A percentile compares a stretch with the other conserved stretches of the same genome.
Evolutionary conservation across 2,113 vertebrate species (phyloP).

Genomic region (Vulpes lagopus): DNA sequence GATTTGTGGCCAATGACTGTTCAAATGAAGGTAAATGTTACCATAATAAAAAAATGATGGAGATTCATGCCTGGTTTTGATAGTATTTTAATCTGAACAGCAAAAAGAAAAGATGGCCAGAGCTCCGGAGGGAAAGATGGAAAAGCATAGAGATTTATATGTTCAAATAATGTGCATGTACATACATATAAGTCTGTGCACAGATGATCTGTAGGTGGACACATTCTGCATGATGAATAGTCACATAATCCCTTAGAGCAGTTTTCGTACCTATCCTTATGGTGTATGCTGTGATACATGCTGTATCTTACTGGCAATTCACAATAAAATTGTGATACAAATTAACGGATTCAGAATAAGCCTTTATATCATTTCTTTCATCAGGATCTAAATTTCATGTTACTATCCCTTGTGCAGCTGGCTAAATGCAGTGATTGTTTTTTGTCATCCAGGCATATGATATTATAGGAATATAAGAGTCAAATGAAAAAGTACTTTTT

Average conservation of each 20-base stretch:
- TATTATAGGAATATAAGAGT: neutral
- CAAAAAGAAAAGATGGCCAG: constrained; percentile 37
- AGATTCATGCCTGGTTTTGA: constrained; percentile 44
- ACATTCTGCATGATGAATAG: constrained; percentile 41
- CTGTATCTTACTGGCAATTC: neutral
- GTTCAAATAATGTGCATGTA: neutral
- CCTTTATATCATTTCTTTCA: neutral
- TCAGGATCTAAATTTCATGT: neutral
- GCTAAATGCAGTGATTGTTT: neutral
- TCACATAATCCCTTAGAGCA: neutral
- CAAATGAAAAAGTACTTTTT: neutral
- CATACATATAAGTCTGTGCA: neutral
- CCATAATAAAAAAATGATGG: constrained; percentile 59
- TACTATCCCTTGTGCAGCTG: neutral
- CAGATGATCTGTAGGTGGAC: constrained; percentile 26
- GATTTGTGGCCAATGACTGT: constrained; percentile 59
- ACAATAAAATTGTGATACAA: neutral
- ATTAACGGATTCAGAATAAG: neutral
- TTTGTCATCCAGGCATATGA: neutral
- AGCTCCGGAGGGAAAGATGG: neutral
- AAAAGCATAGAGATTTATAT: constrained; percentile 61
- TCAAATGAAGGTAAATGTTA: constrained; percentile 69
- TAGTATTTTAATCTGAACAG: constrained; percentile 60
- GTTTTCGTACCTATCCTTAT: neutral
- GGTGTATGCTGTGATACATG: neutral